Percentiles rank a stretch among this genome's conserved stretches.
Conservation (phyloP, 2,888 invertebrate genomes). For the Rapana venosa region DNA sequence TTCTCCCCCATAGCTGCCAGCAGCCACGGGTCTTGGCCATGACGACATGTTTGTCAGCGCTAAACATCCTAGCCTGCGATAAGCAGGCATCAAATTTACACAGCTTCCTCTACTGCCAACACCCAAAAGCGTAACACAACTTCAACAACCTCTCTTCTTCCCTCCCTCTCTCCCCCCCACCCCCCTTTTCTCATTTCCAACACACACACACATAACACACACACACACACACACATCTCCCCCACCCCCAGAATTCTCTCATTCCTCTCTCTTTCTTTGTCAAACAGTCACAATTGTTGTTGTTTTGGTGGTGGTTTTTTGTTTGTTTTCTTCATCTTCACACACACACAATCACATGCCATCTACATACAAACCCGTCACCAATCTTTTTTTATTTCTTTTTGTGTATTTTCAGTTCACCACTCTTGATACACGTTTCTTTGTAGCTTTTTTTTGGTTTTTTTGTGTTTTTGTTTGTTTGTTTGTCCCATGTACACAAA, state of each 20-base stretch:
- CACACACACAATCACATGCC: constrained; percentile 8
- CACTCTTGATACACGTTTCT: too few relatives aligned
- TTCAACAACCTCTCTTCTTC: neutral
- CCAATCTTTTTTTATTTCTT: too few relatives aligned
- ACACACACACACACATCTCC: too few relatives aligned
- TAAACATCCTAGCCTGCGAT: constrained; percentile 37
- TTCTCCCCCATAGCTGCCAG: neutral
- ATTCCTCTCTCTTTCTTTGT: neutral
- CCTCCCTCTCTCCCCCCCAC: neutral
- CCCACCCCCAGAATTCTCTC: too few relatives aligned
- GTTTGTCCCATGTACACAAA: too few relatives aligned
- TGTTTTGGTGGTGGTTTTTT: neutral
- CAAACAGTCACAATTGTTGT: neutral
- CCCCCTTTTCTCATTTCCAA: neutral
- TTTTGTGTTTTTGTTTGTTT: too few relatives aligned
- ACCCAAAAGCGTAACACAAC: constrained; percentile 35
- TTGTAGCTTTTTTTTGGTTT: constrained; percentile 12
- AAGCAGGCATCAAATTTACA: constrained; percentile 42
- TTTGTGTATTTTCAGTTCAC: too few relatives aligned
- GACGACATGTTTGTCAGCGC: constrained; percentile 38
- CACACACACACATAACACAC: too few relatives aligned
- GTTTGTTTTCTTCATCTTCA: too few relatives aligned
- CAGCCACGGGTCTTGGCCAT: constrained; percentile 7
- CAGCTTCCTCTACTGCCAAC: constrained; percentile 30
- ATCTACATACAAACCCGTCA: neutral